Evolutionary conservation across 2,113 vertebrate species (phyloP).

Genomic region (Euleptes europaea): DNA sequence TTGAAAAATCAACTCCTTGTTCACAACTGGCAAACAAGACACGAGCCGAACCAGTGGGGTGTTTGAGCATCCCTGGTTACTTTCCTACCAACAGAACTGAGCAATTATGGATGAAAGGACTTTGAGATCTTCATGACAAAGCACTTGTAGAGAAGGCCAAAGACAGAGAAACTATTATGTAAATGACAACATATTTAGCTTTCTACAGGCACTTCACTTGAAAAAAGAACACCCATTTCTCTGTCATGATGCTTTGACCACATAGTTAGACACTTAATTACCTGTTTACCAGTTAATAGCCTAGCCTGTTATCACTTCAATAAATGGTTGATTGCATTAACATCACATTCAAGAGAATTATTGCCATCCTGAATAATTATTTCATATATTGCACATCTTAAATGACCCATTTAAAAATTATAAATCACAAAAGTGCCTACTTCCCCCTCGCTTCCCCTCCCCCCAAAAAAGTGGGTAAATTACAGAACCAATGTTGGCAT

Average conservation of each 20-base stretch:
- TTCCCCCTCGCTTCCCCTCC: conserved; percentile 16
- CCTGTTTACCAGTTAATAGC: conserved; percentile 57
- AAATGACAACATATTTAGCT: conserved; percentile 39
- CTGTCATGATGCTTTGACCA: conserved; percentile 35
- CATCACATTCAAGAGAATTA: conserved; percentile 61
- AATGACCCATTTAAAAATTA: conserved; percentile 58
- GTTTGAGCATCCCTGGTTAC: neutral
- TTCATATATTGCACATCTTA: conserved; percentile 62
- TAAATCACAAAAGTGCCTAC: conserved; percentile 44
- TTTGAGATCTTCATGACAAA: conserved; percentile 34
- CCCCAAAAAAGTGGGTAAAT: conserved; percentile 49
- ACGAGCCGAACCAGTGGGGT: no score
- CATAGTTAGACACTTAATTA: conserved; percentile 57
- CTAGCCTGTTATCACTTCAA: conserved; percentile 49
- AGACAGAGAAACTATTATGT: neutral
- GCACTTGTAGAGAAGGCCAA: neutral
- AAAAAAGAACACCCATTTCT: conserved; percentile 21
- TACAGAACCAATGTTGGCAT: conserved; percentile 16
- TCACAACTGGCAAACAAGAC: no score
- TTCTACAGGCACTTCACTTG: conserved; percentile 17
- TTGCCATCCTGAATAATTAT: conserved; percentile 62
- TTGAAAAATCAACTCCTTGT: no score
- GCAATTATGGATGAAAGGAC: neutral
- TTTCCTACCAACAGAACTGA: conserved; percentile 16
- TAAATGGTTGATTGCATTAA: conserved; percentile 59